Evolutionary conservation across 2,797 vertebrate genomes (phyloP).

Genomic region (Melanogrammus aeglefinus): DNA sequence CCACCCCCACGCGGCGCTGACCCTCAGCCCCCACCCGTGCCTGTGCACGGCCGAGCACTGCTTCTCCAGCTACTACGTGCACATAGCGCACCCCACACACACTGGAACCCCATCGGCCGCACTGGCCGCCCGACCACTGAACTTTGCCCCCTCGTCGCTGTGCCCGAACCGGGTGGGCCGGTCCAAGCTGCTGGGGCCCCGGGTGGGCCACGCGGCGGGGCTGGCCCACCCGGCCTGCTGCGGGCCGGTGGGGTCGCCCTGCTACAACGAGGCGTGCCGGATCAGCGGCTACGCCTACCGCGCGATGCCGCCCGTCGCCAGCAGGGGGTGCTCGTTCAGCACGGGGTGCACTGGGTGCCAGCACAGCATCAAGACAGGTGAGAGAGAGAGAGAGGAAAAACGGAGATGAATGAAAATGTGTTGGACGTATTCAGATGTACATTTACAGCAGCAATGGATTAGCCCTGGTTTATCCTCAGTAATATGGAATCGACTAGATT

Average conservation of each 20-base stretch:
- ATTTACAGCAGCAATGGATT: neutral
- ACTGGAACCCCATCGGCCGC: slow-evolving; percentile 62
- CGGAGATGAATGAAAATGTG: neutral
- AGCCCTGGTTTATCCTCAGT: neutral
- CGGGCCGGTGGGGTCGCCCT: slow-evolving; percentile 78
- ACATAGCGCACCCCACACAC: slow-evolving; percentile 74
- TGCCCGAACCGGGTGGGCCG: slow-evolving; percentile 67
- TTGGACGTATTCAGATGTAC: neutral
- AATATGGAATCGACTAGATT: no score
- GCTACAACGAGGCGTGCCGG: slow-evolving; percentile 80
- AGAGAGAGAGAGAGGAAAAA: slow-evolving; percentile 37
- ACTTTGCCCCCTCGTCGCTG: slow-evolving; percentile 71
- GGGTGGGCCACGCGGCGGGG: slow-evolving; percentile 73
- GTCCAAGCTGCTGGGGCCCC: slow-evolving; percentile 76
- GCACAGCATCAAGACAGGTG: slow-evolving; percentile 93
- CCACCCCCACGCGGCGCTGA: slow-evolving; percentile 64
- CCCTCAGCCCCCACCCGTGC: slow-evolving; percentile 76
- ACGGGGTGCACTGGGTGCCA: slow-evolving; percentile 81
- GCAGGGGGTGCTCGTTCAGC: slow-evolving; percentile 78
- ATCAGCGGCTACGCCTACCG: slow-evolving; percentile 81
- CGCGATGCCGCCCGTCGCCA: slow-evolving; percentile 80
- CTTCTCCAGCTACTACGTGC: slow-evolving; percentile 79
- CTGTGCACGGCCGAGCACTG: slow-evolving; percentile 75
- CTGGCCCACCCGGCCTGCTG: slow-evolving; percentile 86
- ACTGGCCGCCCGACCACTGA: slow-evolving; percentile 76